These are phyloP conservation scores for Tragelaphus buxtoni DNA, from an alignment of 2,113 vertebrate genomes.

Conservation along the genomic window DNA sequence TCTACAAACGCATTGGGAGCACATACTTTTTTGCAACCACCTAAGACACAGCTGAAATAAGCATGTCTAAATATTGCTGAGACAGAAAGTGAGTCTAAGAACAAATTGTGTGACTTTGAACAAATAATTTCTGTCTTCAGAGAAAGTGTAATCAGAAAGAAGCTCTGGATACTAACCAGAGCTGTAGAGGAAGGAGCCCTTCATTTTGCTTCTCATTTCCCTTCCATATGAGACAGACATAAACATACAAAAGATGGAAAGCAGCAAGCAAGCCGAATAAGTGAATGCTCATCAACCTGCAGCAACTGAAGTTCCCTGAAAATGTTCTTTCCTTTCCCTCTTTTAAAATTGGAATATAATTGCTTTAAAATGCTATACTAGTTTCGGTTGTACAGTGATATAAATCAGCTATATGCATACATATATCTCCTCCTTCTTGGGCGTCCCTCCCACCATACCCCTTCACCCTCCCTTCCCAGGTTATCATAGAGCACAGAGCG, in stretches of 20 bases:
- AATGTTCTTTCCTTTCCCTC: neutral
- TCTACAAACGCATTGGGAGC: slow-evolving; percentile 11
- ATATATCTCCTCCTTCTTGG: neutral
- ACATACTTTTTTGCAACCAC: slow-evolving; percentile 49
- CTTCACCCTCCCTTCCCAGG: neutral
- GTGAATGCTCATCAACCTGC: neutral
- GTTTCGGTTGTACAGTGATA: neutral
- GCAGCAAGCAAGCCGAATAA: too few species aligned
- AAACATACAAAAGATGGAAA: neutral
- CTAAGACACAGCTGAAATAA: slow-evolving; percentile 72
- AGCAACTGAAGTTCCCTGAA: neutral
- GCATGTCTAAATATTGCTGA: slow-evolving; percentile 66
- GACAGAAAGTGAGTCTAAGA: slow-evolving; percentile 71
- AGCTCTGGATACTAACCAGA: slow-evolving; percentile 51
- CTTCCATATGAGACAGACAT: neutral
- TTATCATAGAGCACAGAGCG: neutral
- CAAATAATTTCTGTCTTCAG: neutral
- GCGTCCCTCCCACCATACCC: neutral
- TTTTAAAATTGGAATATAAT: neutral
- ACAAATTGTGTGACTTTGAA: slow-evolving; percentile 60
- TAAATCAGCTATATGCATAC: neutral
- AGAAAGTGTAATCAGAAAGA: slow-evolving; percentile 56
- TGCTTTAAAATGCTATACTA: neutral
- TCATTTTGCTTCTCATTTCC: fast-evolving
- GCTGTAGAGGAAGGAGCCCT: slow-evolving; percentile 36